Evolutionary conservation across 2,888 invertebrate species (phyloP).

Genomic region (Lochmaea capreae): DNA sequence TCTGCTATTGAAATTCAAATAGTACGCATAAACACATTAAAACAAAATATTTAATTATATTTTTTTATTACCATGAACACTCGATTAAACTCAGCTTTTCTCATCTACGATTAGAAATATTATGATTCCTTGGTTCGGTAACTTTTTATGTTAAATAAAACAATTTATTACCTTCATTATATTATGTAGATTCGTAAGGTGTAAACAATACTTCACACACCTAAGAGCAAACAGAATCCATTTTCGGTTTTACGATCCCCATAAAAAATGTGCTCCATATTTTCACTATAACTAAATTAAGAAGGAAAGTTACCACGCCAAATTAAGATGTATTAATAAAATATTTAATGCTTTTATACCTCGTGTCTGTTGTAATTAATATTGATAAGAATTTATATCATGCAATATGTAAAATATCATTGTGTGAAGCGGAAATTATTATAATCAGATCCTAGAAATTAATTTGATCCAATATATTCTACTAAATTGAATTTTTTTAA

Average conservation of each 20-base stretch:
- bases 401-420: too few relatives aligned
- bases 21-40: not conserved
- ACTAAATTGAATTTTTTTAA: too few relatives aligned
- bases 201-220: conserved; percentile 32
- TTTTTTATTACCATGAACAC: conserved; percentile 19
- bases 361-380: not conserved
- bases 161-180: conserved; percentile 23
- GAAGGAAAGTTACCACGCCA: conserved; percentile 9
- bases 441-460: too few relatives aligned
- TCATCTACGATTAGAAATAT: conserved; percentile 16
- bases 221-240: conserved; percentile 20
- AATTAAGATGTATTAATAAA: conserved; percentile 32
- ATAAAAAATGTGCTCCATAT: conserved; percentile 27
- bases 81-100: not conserved
- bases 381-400: not conserved
- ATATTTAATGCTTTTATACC: conserved; percentile 13
- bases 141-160: conserved; percentile 33
- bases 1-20: not conserved
- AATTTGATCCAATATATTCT: too few relatives aligned
- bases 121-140: conserved; percentile 1
- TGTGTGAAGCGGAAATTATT: too few relatives aligned
- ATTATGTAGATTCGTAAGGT: conserved; percentile 30
- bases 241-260: conserved; percentile 18
- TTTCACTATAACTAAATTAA: conserved; percentile 27
- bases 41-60: conserved; percentile 13